phyloP scores from a whole-genome alignment of 2,113 vertebrate genomes.

The Dasyurus viverrinus region DNA sequence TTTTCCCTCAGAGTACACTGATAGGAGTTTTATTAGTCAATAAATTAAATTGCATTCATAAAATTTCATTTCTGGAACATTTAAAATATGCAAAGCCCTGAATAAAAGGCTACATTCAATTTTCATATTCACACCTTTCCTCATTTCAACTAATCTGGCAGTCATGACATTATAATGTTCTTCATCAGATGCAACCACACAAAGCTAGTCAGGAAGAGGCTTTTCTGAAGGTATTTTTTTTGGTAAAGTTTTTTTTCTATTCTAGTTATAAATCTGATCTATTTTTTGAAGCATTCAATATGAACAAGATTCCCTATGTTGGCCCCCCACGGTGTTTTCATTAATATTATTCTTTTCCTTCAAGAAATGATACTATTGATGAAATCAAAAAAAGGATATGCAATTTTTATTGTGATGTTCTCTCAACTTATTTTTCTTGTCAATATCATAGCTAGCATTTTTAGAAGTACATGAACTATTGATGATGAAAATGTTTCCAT shows the following conservation, averaged over 20 bases:
- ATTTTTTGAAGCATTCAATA: neutral
- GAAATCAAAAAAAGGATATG: no score
- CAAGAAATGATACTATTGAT: no score
- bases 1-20: neutral
- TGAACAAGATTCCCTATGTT: no score
- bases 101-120: neutral
- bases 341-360: no score
- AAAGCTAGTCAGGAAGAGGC: neutral
- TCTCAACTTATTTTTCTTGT: neutral
- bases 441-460: neutral
- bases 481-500: no score
- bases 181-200: neutral
- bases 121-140: neutral
- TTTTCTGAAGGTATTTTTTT: neutral
- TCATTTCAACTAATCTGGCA: neutral
- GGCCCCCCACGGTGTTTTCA: no score
- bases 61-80: neutral
- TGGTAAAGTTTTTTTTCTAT: neutral
- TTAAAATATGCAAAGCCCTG: neutral
- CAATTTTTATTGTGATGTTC: neutral
- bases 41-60: neutral
- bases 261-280: neutral
- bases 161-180: neutral
- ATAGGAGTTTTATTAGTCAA: neutral
- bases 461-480: neutral